Evolutionary conservation across 2,797 vertebrate species (phyloP), one percentile per base, ranked within the genome.

Genomic region (Oryzias dopingdopingensis): DNA sequence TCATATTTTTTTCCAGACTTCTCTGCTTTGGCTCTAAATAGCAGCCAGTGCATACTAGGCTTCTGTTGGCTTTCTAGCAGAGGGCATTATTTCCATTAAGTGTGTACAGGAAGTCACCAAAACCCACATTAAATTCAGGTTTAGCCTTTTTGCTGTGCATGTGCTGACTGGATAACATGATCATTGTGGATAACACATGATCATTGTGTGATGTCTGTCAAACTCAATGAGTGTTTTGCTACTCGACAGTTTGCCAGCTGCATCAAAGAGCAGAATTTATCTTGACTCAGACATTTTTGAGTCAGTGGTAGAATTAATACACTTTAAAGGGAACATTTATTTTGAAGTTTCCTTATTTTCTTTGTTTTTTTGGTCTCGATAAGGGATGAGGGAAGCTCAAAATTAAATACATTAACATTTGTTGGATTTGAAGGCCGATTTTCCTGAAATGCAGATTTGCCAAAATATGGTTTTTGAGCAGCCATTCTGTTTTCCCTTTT

Each of bases 171-270:
- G 4, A 1, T 42, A 64, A 58, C 43, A 44, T 3, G 46, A 2
- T 55, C 62, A 76, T 72, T 22, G 20, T 22, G 20, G 2, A 18
- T 18, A 18, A 18, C 18, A 18, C 74, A 76, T 77, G 52, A 59
- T 61, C 55, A 60, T 53, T 70, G 56, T 76, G 67, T 58, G 42
- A 55, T 55, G 54, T 70, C 67, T 76, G 51, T 78, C 48, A 65
- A 54, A 59, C 59, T 45, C 16, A 1, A 15, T 44, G 47, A 58
- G 57, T 62, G 54, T 55, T 59, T 54, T 50, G 42, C 54, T 67
- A 26, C 41, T 50, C n/a, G 14, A 47, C 53, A 22, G 26, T 60
- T 57, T 40, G n/a, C 6, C 17, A n/a, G 37, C 23, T 50, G 50
- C 24, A 4, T 4, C 6, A 23, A 22, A 29, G 52, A 13, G 6